These are phyloP conservation scores for Boulengeromyrus knoepffleri DNA, from an alignment of 2,113 vertebrate species.

Conservation along the genomic window DNA sequence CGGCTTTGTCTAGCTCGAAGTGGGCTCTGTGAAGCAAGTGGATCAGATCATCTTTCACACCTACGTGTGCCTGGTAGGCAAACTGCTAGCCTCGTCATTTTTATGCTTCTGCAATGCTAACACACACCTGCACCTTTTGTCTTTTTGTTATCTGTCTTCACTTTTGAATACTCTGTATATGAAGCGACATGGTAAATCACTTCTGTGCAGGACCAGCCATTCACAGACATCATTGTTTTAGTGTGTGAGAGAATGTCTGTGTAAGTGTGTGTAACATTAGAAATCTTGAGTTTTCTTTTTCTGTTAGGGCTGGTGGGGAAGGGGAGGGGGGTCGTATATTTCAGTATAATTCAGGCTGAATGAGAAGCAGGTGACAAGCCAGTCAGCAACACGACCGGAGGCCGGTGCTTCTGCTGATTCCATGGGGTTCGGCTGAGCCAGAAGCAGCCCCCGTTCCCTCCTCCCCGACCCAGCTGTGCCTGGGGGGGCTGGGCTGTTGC, in stretches of 20 bases:
- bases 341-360: constrained; percentile 1
- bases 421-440: not conserved
- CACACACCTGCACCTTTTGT: not conserved
- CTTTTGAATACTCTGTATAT: not conserved
- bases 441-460: not conserved
- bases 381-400: not conserved
- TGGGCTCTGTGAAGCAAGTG: not conserved
- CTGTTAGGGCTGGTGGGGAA: not conserved
- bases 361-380: constrained; percentile 13
- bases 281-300: not conserved
- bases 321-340: not conserved
- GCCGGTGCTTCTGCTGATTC: not conserved
- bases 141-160: not conserved
- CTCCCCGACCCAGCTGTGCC: not conserved
- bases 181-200: not conserved
- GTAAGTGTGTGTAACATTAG: not conserved
- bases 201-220: not conserved
- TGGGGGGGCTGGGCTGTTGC: not conserved
- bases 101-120: not conserved
- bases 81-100: not conserved
- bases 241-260: not conserved
- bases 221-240: not conserved
- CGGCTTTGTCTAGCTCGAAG: not conserved
- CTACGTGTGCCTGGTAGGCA: not conserved
- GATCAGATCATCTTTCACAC: not conserved